phyloP scores from a whole-genome alignment of 2,888 invertebrate species.

The Scaptomyza polygonia region DNA sequence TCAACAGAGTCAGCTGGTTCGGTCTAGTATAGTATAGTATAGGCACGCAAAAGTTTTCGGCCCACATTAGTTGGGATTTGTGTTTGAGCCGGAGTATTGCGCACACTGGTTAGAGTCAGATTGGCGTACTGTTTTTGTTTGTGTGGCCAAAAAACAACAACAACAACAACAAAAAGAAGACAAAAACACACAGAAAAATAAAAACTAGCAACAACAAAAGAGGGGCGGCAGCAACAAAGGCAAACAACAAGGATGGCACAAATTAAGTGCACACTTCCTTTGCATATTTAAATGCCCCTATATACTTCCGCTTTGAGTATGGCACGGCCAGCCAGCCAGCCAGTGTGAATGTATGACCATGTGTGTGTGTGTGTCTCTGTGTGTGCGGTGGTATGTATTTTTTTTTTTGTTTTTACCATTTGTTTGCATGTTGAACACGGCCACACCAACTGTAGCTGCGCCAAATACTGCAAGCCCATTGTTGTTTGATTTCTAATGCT shows the following conservation, averaged over 20 bases:
- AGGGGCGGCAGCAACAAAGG: conserved; percentile 43
- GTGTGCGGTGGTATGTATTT: conserved; percentile 47
- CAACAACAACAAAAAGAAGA: conserved; percentile 21
- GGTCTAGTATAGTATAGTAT: no score
- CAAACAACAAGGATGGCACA: conserved; percentile 78
- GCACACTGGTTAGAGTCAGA: conserved; percentile 62
- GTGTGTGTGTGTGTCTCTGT: conserved; percentile 15
- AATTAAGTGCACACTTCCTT: conserved; percentile 79
- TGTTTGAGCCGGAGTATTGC: conserved; percentile 74
- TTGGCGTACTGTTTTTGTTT: conserved; percentile 59
- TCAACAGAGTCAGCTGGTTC: conserved; percentile 73
- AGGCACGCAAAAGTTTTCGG: conserved; percentile 69
- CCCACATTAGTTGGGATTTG: conserved; percentile 78
- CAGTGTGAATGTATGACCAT: conserved; percentile 5
- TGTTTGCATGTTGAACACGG: conserved; percentile 75
- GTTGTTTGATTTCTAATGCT: conserved; percentile 74
- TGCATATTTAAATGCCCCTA: conserved; percentile 80
- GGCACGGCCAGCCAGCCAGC: conserved; percentile 27
- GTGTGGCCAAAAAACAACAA: conserved; percentile 46
- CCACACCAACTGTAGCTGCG: conserved; percentile 52
- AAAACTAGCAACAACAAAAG: conserved; percentile 41
- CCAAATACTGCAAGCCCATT: conserved; percentile 42
- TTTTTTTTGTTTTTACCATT: conserved; percentile 72
- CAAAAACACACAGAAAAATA: conserved; percentile 36
- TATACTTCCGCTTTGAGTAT: conserved; percentile 74